Conservation (phyloP, 2,113 vertebrate genomes). For the Lipotes vexillifer region DNA sequence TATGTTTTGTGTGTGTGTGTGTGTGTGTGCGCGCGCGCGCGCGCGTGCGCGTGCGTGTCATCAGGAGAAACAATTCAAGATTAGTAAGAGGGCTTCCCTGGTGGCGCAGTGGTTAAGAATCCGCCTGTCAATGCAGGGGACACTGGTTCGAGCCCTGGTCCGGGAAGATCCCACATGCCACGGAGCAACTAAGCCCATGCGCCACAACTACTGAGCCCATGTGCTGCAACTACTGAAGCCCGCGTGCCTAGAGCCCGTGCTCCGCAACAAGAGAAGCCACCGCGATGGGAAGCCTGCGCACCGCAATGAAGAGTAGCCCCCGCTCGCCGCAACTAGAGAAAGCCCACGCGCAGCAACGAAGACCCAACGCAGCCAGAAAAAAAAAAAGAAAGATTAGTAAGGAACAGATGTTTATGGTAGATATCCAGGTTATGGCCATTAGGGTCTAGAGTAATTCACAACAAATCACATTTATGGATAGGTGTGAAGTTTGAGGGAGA, state of each 20-base stretch:
- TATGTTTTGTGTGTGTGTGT: not conserved
- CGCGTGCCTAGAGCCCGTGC: too few relatives aligned
- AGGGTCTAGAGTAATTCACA: not conserved
- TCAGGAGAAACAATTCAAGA: not conserved
- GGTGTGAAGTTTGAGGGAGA: not conserved
- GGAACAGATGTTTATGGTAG: not conserved
- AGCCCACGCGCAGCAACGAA: fast-evolving
- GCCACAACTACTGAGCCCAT: too few relatives aligned
- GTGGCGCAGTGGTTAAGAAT: too few relatives aligned
- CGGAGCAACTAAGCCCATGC: fast-evolving
- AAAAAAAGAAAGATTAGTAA: not conserved
- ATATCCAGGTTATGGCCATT: not conserved
- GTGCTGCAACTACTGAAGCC: too few relatives aligned
- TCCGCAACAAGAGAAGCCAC: too few relatives aligned
- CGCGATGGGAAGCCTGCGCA: fast-evolving
- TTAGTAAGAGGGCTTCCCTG: not conserved
- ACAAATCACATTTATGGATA: not conserved
- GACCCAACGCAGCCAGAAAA: too few relatives aligned
- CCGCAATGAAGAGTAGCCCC: too few relatives aligned
- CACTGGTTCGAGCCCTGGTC: too few relatives aligned
- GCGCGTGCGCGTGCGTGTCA: not conserved
- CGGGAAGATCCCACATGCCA: too few relatives aligned
- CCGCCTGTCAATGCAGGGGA: too few relatives aligned
- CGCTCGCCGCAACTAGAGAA: too few relatives aligned
- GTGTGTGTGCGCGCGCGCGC: not conserved